Evolutionary conservation across 2,797 vertebrate species (phyloP).

Genomic region (Hippoglossus hippoglossus): DNA sequence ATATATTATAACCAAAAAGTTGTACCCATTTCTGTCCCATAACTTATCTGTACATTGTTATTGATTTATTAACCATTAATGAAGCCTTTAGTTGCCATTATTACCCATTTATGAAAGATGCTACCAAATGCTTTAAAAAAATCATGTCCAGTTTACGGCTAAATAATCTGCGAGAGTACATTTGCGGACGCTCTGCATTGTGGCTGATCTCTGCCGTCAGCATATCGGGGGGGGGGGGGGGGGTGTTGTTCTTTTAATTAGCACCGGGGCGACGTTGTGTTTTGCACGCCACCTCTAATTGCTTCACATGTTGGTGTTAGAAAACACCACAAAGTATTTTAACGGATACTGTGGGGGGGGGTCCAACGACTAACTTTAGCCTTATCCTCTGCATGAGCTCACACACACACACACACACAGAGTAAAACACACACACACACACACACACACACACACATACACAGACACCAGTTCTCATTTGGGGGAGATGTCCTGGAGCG

Average conservation of each 20-base stretch:
- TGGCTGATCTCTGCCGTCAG: conserved; percentile 59
- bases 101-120: conserved; percentile 1
- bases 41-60: conserved; percentile 11
- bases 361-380: conserved; percentile 53
- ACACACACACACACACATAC: conserved; percentile 39
- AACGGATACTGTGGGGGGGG: conserved; percentile 63
- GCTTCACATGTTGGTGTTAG: conserved; percentile 77
- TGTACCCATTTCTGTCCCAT: neutral
- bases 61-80: no score
- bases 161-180: conserved; percentile 36
- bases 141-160: conserved; percentile 13
- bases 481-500: conserved; percentile 83
- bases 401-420: conserved; percentile 14
- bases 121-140: conserved; percentile 1
- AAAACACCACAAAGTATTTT: conserved; percentile 71
- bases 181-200: conserved; percentile 14
- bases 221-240: conserved; percentile 66
- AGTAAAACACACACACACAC: conserved; percentile 17
- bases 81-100: neutral
- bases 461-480: conserved; percentile 74
- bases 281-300: conserved; percentile 85
- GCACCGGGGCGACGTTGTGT: conserved; percentile 80
- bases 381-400: conserved; percentile 21
- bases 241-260: conserved; percentile 85
- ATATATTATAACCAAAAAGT: neutral